Evolutionary conservation across 2,888 invertebrate species (phyloP).

Genomic region (Eledona agricola): DNA sequence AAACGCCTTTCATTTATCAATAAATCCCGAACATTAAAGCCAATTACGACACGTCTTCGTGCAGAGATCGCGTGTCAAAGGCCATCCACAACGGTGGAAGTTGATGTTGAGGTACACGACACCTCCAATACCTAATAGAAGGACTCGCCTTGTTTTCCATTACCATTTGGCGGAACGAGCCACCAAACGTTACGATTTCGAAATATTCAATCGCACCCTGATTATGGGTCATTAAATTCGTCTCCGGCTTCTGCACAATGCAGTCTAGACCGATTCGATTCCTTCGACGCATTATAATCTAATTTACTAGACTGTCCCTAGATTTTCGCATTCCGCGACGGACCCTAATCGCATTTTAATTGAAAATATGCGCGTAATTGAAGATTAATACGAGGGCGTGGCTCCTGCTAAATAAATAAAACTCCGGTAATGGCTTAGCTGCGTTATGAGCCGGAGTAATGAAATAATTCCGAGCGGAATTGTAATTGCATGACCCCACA

Average conservation of each 20-base stretch:
- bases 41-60: conserved; percentile 25
- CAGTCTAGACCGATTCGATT: conserved; percentile 16
- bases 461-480: too few species aligned
- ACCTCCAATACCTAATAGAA: conserved; percentile 24
- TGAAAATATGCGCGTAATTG: conserved; percentile 29
- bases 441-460: too few species aligned
- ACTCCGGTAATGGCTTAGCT: conserved; percentile 17
- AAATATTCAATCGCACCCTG: conserved; percentile 23
- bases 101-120: conserved; percentile 25
- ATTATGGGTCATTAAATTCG: conserved; percentile 29
- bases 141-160: conserved; percentile 31
- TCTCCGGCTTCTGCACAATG: conserved; percentile 26
- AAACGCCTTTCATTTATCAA: conserved; percentile 22
- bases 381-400: conserved; percentile 29
- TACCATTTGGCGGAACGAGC: conserved; percentile 26
- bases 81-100: conserved; percentile 37
- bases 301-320: conserved; percentile 26
- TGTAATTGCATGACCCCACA: too few species aligned
- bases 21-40: conserved; percentile 20
- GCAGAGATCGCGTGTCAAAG: conserved; percentile 38
- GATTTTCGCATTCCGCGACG: conserved; percentile 19
- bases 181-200: conserved; percentile 2
- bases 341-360: conserved; percentile 27
- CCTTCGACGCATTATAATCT: conserved; percentile 19
- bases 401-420: conserved; percentile 26